Evolutionary conservation across 2,113 vertebrate species (phyloP), one percentile per base, ranked within the genome.

Genomic region (Cairina moschata): DNA sequence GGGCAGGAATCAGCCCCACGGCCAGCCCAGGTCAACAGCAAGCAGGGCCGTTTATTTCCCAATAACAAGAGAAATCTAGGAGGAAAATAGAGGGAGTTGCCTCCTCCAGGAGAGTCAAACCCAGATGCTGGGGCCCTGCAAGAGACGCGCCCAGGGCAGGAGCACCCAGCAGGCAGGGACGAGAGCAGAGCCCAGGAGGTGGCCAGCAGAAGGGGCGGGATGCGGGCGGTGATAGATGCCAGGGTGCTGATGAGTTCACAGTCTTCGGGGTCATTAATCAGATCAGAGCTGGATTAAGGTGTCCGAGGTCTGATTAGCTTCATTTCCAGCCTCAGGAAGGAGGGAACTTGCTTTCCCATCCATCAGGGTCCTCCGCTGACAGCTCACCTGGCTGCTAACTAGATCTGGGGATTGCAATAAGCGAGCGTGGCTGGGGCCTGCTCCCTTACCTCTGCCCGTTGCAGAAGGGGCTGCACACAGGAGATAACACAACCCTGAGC

Each of bases 261-360:
- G 84, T 92, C 95, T 93, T 88, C 55, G 59, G 76, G 62, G 79
- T 82, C 79, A 65, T 97, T 95, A 97, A 97, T 97, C 97, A 97
- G 93, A 91, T 86, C 95, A 78, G 85, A 96, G 95, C 93, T 96
- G 95, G 95, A 97, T 97, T 96, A 96, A 97, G 97, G 93, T 97
- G 96, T 91, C 96, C 0, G 1, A 77, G 76, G 90, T 92, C 96
- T 97, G 97, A 97, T 97, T 97, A 97, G 96, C 97, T 97, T 97
- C 96, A 97, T 97, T 97, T 97, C 91, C 96, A 84, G 0, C 80
- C 87, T 95, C 96, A 95, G 95, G 93, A 95, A 97, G 96, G 96
- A 96, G 97, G 94, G 90, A 94, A 95, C 88, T 91, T 88, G 77
- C 76, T 88, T 86, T 65, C 34, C 66, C 88, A 97, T 97, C 63